phyloP scores from a whole-genome alignment of 1,140 invertebrate species.

The Araneus ventricosus region DNA sequence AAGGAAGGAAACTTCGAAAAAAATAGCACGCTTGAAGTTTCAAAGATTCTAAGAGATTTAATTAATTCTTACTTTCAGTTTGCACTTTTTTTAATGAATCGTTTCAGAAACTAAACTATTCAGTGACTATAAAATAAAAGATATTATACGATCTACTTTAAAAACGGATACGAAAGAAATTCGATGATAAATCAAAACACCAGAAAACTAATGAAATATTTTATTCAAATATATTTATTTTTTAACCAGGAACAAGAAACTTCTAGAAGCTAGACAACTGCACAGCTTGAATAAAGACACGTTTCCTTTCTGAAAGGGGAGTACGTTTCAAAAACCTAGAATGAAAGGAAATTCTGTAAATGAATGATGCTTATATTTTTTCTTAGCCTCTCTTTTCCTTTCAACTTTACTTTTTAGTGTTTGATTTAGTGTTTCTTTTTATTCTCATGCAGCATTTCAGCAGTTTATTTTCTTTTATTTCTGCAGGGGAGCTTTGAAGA shows the following conservation, averaged over 20 bases:
- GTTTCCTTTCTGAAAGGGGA: not conserved
- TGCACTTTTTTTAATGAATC: no score
- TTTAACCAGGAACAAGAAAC: not conserved
- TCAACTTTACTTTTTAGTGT: not conserved
- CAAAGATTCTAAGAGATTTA: no score
- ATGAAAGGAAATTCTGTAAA: slow-evolving; percentile 17
- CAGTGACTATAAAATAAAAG: no score
- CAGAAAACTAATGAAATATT: no score
- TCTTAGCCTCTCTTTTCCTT: not conserved
- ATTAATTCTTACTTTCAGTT: no score
- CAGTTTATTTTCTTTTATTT: not conserved
- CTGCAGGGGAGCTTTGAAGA: not conserved
- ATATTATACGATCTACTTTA: no score
- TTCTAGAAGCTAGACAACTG: not conserved
- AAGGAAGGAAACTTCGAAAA: no score
- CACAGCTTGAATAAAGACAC: not conserved
- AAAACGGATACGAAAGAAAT: no score
- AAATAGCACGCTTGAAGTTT: no score
- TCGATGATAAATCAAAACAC: no score
- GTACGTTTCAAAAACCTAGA: not conserved
- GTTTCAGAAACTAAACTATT: no score
- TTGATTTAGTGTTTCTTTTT: slow-evolving; percentile 25
- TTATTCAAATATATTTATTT: not conserved
- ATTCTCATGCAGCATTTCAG: not conserved
- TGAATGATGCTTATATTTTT: slow-evolving; percentile 13